Conservation (phyloP, 2,113 vertebrate species). For the Callocephalon fimbriatum region DNA sequence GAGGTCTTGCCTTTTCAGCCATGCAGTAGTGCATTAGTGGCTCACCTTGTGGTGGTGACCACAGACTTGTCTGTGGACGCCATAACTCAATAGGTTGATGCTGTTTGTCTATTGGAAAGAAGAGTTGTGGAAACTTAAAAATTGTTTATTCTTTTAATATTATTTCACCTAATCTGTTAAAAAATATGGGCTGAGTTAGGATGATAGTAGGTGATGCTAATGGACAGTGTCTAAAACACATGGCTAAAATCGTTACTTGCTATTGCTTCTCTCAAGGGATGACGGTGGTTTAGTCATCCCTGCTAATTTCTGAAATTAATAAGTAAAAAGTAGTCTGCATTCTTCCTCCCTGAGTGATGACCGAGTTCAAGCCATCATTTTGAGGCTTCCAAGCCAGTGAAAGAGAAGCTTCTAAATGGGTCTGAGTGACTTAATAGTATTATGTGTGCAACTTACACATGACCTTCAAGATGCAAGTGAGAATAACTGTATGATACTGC, state of each 20-base stretch:
- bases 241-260: neutral
- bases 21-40: neutral
- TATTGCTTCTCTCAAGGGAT: neutral
- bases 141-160: neutral
- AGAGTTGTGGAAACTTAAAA: neutral
- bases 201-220: neutral
- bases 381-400: neutral
- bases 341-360: neutral
- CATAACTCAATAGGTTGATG: accelerated
- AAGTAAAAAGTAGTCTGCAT: neutral
- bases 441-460: neutral
- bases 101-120: neutral
- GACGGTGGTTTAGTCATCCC: neutral
- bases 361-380: neutral
- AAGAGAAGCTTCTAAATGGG: neutral
- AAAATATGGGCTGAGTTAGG: neutral
- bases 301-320: neutral
- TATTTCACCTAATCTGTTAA: neutral
- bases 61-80: neutral
- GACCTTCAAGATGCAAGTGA: neutral
- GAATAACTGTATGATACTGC: neutral
- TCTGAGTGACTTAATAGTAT: neutral
- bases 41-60: neutral
- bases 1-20: neutral
- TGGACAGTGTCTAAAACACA: neutral